Base-by-base conservation (phyloP, 2,888 invertebrate species). In the Eristalis tenax region DNA sequence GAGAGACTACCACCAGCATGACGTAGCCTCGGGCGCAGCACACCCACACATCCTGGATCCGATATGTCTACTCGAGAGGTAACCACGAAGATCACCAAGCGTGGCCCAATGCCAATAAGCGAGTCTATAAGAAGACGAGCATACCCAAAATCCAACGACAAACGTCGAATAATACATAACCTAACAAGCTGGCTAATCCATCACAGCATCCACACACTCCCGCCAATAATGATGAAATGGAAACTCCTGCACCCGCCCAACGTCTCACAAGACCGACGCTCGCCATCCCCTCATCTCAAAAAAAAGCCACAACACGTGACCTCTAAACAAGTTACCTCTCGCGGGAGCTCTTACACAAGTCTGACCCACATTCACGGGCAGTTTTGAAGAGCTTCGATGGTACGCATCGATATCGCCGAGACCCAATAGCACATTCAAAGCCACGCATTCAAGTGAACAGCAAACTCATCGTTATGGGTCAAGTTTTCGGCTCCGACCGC, bases 401-500 rank as follows among this genome's bases (percentile, higher is more conserved):
- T n/a, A 50, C n/a, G 69, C 57, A 78, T 70, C 64, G 70, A 78
- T 78, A 70, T 78, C 50, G 40, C 61, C 38, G 43, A 35, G 32
- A 32, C 8, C 32, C 32, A 43, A 43, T n/a, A 18, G 18, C 50
- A 8, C 50, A 6, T 50, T 18, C 18, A 18, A 18, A n/a, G 50
- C 18, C 6, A 50, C 50, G 18, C 50, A 50, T n/a, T 8, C 50
- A 40, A 64, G 18, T 56, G 50, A 63, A 23, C 23, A n/a, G 6
- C 50, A 50, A 18, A 69, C 69, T 56, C 56, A 70, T 78, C 78
- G 26, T 65, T 22, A 61, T 61, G 68, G 76, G 68, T 63, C 68
- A 77, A 69, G 50, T 77, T 77, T 65, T 65, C 35, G 68, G 76
- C 76, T 77, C 66, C 28, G 50, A 32, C n/a, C n/a, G n/a, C n/a